These are phyloP conservation scores for Pantherophis alleghaniensis DNA, from an alignment of 2,797 vertebrate species.

Conservation along the genomic window DNA sequence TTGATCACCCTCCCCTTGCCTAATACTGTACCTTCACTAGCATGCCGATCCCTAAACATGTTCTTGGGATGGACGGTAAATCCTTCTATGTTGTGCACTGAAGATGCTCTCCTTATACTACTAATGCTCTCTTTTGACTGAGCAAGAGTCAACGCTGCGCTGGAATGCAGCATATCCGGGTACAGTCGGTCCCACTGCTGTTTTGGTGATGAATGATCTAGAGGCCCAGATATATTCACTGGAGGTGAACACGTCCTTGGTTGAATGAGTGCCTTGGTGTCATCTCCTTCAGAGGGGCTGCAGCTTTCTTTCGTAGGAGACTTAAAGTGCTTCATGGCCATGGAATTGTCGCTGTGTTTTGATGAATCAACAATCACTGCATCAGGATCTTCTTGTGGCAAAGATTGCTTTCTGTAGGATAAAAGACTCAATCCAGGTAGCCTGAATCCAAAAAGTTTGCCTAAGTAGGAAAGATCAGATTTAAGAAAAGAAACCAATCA, in stretches of 20 bases:
- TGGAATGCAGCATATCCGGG: slow-evolving; percentile 84
- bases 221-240: slow-evolving; percentile 86
- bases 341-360: slow-evolving; percentile 85
- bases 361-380: slow-evolving; percentile 90
- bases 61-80: slow-evolving; percentile 86
- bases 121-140: slow-evolving; percentile 88
- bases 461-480: slow-evolving; percentile 65
- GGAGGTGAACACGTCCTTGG: slow-evolving; percentile 87
- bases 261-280: slow-evolving; percentile 90
- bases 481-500: slow-evolving; percentile 31
- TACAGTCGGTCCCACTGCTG: slow-evolving; percentile 87
- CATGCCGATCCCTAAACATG: slow-evolving; percentile 87
- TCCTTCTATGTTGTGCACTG: slow-evolving; percentile 94
- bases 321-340: slow-evolving; percentile 90
- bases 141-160: slow-evolving; percentile 84
- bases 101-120: slow-evolving; percentile 93
- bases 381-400: slow-evolving; percentile 96
- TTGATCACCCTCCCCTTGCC: slow-evolving; percentile 8
- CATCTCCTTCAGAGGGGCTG: slow-evolving; percentile 89
- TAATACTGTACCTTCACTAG: slow-evolving; percentile 85
- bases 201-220: slow-evolving; percentile 93
- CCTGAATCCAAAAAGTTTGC: slow-evolving; percentile 91
- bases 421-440: slow-evolving; percentile 89
- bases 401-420: slow-evolving; percentile 90
- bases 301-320: slow-evolving; percentile 91